A percentile compares a stretch with the other conserved stretches of the same genome.
Evolutionary conservation across 2,113 vertebrate species (phyloP).

Genomic region (Barnardius zonarius): DNA sequence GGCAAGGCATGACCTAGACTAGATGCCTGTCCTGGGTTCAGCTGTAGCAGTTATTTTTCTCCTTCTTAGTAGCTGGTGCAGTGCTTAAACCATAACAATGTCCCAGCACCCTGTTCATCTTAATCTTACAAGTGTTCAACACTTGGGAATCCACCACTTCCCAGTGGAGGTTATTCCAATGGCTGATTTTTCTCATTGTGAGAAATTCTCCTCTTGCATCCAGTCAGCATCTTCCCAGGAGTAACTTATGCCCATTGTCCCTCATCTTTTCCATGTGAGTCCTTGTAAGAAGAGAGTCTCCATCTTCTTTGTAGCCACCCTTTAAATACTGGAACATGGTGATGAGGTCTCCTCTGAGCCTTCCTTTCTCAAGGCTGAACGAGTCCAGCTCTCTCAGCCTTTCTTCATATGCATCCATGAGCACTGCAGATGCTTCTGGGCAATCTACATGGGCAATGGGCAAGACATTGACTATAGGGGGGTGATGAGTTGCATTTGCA

Average conservation of each 20-base stretch:
- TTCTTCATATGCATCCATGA: not conserved
- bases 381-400: not conserved
- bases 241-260: not conserved
- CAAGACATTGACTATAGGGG: rapidly evolving
- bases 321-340: not conserved
- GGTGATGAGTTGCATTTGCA: not conserved
- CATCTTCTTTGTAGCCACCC: not conserved
- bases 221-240: not conserved
- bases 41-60: not conserved
- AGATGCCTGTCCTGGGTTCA: not conserved
- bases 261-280: not conserved
- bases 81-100: not conserved
- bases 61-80: not conserved
- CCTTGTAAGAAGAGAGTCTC: not conserved
- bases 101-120: not conserved
- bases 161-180: not conserved
- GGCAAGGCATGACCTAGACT: not conserved
- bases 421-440: not conserved
- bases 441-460: rapidly evolving
- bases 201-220: not conserved
- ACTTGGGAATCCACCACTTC: not conserved
- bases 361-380: not conserved
- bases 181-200: not conserved
- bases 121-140: not conserved
- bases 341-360: not conserved